Evolutionary conservation across 2,888 invertebrate species (phyloP), one percentile per base, ranked within the genome.

Genomic region (Cremastobaeus sp.): DNA sequence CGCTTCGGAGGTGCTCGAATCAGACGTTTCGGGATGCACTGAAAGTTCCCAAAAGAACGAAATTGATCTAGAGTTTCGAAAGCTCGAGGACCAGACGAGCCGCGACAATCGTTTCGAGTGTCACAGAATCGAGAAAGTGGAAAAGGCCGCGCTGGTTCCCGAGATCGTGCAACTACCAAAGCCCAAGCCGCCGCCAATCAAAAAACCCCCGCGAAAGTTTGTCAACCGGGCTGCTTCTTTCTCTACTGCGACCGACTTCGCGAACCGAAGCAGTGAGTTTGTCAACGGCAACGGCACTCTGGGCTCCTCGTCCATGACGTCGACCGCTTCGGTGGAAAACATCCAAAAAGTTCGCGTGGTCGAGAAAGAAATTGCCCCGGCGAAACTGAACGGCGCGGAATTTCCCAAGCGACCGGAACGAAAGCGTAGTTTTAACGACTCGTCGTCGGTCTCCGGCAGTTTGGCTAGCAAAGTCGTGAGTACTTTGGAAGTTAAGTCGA

Each of bases 341-440:
- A 43, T 68, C 17, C 54, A 70, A 14, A 83, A 81, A 76, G 77
- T 82, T n/a, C 78, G 76, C 20, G 52, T 82, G 3, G 41, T 79
- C 4, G 78, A 79, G 21, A 81, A 78, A 47, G 81, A 80, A 55
- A 76, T 80, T 1, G 12, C 34, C n/a, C 30, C 74, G 2, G 41
- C 52, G 12, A 34, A 43, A 15, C n/a, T 43, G 1, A 60, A 71
- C 11, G 43, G 45, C 0, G 35, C 74, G 5, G 65, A 76, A 55
- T 35, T 66, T 18, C 84, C 84, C 3, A 83, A 77, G 37, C 77
- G 79, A 35, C 82, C 82, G 11, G 80, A 82, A 30, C 74, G 82
- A 14, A 82, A 81, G 70, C 74, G 78, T 25, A 57, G 54, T 8
- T 57, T 76, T 18, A 68, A 76, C 11, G 80, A 80, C 11, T 15